Evolutionary conservation across 2,797 vertebrate genomes (phyloP).

Genomic region (Sylvilagus floridanus): DNA sequence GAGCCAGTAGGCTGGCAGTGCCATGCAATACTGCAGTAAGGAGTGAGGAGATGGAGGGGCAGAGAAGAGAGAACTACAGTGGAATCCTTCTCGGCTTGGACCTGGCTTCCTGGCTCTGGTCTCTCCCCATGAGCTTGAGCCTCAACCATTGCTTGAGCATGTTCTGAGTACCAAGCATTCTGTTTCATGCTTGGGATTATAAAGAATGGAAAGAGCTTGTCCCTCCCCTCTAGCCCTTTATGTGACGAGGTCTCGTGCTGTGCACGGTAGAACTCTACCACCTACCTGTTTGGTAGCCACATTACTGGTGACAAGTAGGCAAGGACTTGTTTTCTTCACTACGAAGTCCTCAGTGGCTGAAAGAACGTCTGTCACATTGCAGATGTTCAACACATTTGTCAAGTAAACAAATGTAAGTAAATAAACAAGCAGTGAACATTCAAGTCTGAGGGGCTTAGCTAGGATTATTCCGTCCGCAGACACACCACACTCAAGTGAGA

Average conservation of each 20-base stretch:
- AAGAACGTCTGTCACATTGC: background rate
- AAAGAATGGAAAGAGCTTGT: background rate
- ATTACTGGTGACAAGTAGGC: background rate
- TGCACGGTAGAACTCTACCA: background rate
- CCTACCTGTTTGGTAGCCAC: background rate
- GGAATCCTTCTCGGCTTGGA: background rate
- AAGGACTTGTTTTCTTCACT: conserved; percentile 7
- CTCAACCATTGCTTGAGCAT: background rate
- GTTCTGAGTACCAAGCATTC: background rate
- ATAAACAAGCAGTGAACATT: background rate
- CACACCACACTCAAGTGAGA: background rate
- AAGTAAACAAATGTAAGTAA: conserved; percentile 1
- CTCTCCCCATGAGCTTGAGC: background rate
- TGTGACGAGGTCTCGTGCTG: background rate
- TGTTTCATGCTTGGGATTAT: background rate
- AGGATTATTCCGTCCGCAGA: background rate
- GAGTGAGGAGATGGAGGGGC: background rate
- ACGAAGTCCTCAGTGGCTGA: background rate
- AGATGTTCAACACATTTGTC: background rate
- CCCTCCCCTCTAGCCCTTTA: background rate
- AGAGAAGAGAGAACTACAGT: background rate
- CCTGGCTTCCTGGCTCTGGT: background rate
- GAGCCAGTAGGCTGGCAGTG: background rate
- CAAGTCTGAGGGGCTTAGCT: background rate
- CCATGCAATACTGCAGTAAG: background rate